phyloP scores from a whole-genome alignment of 2,113 vertebrate genomes.

The Urocynchramus pylzowi region DNA sequence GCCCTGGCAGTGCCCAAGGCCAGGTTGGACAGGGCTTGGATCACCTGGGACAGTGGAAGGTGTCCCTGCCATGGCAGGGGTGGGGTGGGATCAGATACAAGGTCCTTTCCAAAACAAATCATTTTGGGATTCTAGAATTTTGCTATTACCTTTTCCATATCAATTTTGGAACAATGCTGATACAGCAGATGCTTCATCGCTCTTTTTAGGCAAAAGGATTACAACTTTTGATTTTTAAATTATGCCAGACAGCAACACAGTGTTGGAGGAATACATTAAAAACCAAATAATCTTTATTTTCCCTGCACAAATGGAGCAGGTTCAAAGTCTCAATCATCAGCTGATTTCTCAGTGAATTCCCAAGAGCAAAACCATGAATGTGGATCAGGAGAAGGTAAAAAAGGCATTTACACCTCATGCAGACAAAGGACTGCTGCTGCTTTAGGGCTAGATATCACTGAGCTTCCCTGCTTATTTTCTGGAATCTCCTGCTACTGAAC shows the following conservation, averaged over 20 bases:
- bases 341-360: neutral
- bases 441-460: neutral
- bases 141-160: neutral
- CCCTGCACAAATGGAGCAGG: neutral
- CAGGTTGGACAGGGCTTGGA: neutral
- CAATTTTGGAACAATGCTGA: neutral
- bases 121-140: neutral
- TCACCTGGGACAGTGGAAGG: neutral
- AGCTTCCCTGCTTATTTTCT: neutral
- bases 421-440: rapidly evolving
- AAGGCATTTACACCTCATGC: neutral
- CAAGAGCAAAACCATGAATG: rapidly evolving
- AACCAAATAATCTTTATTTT: neutral
- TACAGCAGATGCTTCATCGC: neutral
- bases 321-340: neutral
- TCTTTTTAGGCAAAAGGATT: neutral
- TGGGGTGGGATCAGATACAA: neutral
- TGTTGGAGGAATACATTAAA: neutral
- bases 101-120: neutral
- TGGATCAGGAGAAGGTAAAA: neutral
- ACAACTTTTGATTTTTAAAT: neutral
- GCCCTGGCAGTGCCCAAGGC: neutral
- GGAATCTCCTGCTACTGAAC: neutral
- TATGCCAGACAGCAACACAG: neutral
- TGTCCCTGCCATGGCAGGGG: neutral